Percentiles rank a stretch among this genome's conserved stretches.
Evolutionary conservation across 2,797 vertebrate species (phyloP).

Genomic region (Dicrostonyx torquatus): DNA sequence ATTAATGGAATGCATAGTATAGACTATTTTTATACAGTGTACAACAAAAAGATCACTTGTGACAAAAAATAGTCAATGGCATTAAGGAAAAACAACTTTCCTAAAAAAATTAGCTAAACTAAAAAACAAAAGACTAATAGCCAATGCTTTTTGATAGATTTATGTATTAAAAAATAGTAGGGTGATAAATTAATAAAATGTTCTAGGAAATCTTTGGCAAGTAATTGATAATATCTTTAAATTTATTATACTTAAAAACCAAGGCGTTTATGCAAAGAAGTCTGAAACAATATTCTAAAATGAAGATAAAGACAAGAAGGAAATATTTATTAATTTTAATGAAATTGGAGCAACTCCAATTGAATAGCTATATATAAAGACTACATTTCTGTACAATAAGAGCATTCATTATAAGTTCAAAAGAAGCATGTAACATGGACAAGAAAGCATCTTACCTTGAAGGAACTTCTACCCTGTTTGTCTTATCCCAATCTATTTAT

Average conservation of each 20-base stretch:
- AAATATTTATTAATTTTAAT: background rate
- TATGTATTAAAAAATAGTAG: background rate
- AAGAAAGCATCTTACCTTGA: background rate
- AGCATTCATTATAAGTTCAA: background rate
- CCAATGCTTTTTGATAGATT: background rate
- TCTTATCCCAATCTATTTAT: background rate
- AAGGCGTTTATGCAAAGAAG: background rate
- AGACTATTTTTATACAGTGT: background rate
- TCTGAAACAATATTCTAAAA: background rate
- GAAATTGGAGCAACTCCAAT: background rate
- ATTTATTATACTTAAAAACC: background rate
- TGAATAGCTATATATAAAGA: background rate
- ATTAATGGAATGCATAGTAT: background rate
- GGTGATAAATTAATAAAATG: background rate
- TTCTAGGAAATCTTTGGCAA: background rate
- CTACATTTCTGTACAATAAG: background rate
- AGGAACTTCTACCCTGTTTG: background rate
- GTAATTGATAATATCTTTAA: background rate
- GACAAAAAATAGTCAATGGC: background rate
- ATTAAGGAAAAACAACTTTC: background rate
- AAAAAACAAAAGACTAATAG: background rate
- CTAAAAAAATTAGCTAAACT: background rate
- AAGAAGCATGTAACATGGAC: background rate
- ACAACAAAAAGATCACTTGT: background rate
- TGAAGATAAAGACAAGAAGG: background rate